Evolutionary conservation across 2,797 vertebrate genomes (phyloP), one percentile per base, ranked within the genome.

Genomic region (Lepilemur ruficaudatus): DNA sequence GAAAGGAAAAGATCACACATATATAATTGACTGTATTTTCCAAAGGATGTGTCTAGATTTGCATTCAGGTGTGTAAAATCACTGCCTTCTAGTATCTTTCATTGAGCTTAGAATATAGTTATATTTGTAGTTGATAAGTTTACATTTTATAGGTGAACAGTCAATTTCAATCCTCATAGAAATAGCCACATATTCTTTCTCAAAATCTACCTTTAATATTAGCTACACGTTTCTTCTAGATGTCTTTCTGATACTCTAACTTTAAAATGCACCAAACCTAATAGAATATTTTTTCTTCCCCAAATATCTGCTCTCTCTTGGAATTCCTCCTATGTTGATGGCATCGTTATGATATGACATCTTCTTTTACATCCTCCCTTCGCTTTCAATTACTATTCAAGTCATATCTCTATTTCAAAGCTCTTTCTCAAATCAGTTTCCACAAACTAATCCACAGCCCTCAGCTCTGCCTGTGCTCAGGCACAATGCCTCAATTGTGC

Each of bases 11-110:
- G 41, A 52, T n/a, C 13, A 81, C 30, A 4, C 0, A 75, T 23
- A 48, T 13, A 57, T 25, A 92, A 87, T 57, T 55, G 10, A 61
- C 10, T 73, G 30, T 20, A 48, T 87, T 90, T 94, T 82, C 15
- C 57, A 57, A 8, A 30, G 14, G 23, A 35, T 55, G 50, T 15
- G 1, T 50, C 14, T 43, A 12, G 79, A 46, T 32, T 94, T 94
- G 12, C 18, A 92, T 1, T 30, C 14, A 35, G 18, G 23, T 79
- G 2, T 91, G 59, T 69, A 75, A 79, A 83, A 70, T n/a, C 2
- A 2, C 7, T 67, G 41, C 4, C 9, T 65, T 76, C n/a, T 55
- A 61, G 2, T 7, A 46, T 79, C 22, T 90, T 46, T 83, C 28
- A 61, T 32, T 59, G 10, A 22, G 15, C 15, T n/a, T 48, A 0